These are phyloP conservation scores for Isoperla grammatica DNA, from an alignment of 2,888 invertebrate genomes.

Conservation along the genomic window DNA sequence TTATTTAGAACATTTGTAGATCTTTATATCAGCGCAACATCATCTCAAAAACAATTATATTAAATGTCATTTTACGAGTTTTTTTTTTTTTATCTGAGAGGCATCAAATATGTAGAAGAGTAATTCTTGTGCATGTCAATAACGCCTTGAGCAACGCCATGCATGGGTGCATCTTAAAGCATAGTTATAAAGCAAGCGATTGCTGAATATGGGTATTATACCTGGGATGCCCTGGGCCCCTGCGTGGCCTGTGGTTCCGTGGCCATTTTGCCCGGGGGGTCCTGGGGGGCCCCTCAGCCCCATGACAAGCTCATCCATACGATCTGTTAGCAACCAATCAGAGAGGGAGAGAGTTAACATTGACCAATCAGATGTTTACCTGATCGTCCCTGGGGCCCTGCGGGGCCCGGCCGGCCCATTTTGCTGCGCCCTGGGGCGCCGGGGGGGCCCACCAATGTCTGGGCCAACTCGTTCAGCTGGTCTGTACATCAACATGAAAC, in stretches of 20 bases:
- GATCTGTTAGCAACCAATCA: constrained; percentile 45
- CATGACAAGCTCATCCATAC: constrained; percentile 52
- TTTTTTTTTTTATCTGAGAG: no score
- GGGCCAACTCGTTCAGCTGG: constrained; percentile 64
- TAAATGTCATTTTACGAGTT: no score
- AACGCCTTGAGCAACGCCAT: no score
- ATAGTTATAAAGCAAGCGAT: no score
- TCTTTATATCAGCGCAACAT: no score
- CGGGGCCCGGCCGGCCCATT: constrained; percentile 63
- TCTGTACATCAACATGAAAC: constrained; percentile 47
- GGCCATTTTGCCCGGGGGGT: constrained; percentile 50
- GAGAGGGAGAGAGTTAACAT: no score
- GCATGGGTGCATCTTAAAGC: no score
- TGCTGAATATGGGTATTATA: constrained; percentile 34
- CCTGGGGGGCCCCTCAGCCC: constrained; percentile 66
- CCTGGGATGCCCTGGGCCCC: constrained; percentile 55
- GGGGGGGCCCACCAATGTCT: constrained; percentile 57
- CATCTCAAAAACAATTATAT: no score
- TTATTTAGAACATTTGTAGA: no score
- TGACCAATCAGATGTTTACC: constrained; percentile 43
- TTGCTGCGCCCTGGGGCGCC: constrained; percentile 60
- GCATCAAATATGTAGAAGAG: no score
- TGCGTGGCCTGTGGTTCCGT: constrained; percentile 49
- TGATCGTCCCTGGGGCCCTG: constrained; percentile 62
- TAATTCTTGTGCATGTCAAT: no score